These are phyloP conservation scores for Narcine bancroftii DNA, from an alignment of 2,113 vertebrate species.

Conservation along the genomic window DNA sequence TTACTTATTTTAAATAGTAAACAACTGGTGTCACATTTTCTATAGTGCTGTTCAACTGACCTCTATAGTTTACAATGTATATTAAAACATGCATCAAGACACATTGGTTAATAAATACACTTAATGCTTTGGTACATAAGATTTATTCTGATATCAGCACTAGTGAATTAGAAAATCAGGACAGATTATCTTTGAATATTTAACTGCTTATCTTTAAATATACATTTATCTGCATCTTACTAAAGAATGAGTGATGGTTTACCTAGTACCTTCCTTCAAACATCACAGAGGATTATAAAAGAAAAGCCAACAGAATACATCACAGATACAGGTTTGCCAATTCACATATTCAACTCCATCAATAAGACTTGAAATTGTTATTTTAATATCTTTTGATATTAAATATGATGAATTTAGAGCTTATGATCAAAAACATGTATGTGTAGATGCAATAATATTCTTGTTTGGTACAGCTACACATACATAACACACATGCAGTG, in stretches of 20 bases:
- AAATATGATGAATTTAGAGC: too few species aligned
- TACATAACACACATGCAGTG: too few species aligned
- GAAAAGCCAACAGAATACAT: not conserved
- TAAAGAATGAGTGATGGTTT: not conserved
- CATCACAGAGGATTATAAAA: not conserved
- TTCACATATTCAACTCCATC: not conserved
- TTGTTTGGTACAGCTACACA: too few species aligned
- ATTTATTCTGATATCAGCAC: not conserved
- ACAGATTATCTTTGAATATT: not conserved
- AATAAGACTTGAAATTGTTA: not conserved
- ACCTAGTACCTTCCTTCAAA: not conserved
- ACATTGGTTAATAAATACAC: slow-evolving; percentile 13
- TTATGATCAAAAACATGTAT: too few species aligned
- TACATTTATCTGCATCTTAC: not conserved
- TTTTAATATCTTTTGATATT: not conserved
- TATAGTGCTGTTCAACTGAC: not conserved
- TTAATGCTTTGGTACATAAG: slow-evolving; percentile 14
- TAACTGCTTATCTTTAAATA: not conserved
- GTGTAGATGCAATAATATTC: too few species aligned
- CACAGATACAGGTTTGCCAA: not conserved
- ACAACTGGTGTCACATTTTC: not conserved
- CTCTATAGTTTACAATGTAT: not conserved
- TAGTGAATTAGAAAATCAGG: slow-evolving; percentile 18
- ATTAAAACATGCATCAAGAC: slow-evolving; percentile 18
- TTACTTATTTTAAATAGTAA: not conserved